These are phyloP conservation scores for Drosophila lutescens DNA, from an alignment of 2,888 invertebrate species.

Conservation along the genomic window DNA sequence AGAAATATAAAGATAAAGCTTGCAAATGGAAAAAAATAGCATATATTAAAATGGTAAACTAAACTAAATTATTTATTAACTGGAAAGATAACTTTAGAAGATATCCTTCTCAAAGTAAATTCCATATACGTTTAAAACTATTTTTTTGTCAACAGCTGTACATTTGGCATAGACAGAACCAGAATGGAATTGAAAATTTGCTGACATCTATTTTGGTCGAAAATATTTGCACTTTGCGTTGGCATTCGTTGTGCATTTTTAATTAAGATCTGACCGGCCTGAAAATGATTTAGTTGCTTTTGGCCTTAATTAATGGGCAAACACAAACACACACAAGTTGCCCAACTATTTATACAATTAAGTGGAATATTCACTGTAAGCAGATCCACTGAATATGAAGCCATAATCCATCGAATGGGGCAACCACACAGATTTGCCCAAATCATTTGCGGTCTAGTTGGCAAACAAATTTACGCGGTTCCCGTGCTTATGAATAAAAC, in stretches of 20 bases:
- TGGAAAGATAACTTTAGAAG: not conserved
- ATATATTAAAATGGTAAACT: too few relatives aligned
- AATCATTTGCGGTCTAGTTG: constrained; percentile 10
- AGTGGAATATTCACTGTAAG: constrained; percentile 13
- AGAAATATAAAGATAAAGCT: too few relatives aligned
- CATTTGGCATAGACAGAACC: not conserved
- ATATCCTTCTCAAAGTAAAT: not conserved
- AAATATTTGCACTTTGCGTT: constrained; percentile 21
- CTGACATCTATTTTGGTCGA: constrained; percentile 20
- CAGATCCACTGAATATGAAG: constrained; percentile 15
- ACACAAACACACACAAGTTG: constrained; percentile 17
- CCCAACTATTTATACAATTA: constrained; percentile 25
- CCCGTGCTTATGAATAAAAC: constrained; percentile 17
- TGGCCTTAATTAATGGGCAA: constrained; percentile 25
- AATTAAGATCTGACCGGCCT: constrained; percentile 17
- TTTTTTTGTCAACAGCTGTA: not conserved
- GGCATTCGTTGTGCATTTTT: constrained; percentile 28
- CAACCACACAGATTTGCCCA: constrained; percentile 9
- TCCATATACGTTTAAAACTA: not conserved
- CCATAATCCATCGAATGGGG: constrained; percentile 12
- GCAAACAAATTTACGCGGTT: constrained; percentile 21
- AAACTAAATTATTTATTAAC: too few relatives aligned
- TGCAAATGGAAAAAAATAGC: too few relatives aligned
- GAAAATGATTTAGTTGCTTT: constrained; percentile 41
- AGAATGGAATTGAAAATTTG: not conserved